A percentile compares a stretch with the other conserved stretches of the same genome.
These are phyloP conservation scores for Pachliopta kotzebuea DNA, from an alignment of 2,888 invertebrate species.

Conservation along the genomic window DNA sequence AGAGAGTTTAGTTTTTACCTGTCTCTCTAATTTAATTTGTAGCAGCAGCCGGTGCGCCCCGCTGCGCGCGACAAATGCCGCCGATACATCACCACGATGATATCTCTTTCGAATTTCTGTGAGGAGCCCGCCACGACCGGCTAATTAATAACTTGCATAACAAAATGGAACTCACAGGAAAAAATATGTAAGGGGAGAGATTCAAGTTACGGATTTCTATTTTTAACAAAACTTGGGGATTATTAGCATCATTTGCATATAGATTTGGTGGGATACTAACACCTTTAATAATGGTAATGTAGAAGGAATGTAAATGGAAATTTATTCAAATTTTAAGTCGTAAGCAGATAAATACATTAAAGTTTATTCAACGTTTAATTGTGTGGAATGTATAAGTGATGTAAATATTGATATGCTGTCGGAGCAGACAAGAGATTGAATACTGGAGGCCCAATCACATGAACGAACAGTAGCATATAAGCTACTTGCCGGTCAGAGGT, in stretches of 20 bases:
- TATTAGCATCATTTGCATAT: constrained; percentile 26
- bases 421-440: no score
- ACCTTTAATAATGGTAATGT: not conserved
- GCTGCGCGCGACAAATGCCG: constrained; percentile 73
- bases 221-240: constrained; percentile 17
- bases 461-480: no score
- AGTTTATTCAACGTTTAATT: no score
- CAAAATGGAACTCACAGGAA: constrained; percentile 47
- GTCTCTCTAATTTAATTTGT: constrained; percentile 77
- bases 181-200: constrained; percentile 47
- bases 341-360: no score
- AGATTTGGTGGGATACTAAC: not conserved
- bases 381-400: no score
- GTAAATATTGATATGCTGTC: no score
- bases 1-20: constrained; percentile 55
- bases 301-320: constrained; percentile 3
- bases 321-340: not conserved
- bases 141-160: constrained; percentile 65
- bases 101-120: constrained; percentile 77
- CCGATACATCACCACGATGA: constrained; percentile 77
- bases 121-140: constrained; percentile 59
- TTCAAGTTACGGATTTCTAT: constrained; percentile 38
- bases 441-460: no score
- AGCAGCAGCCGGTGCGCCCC: constrained; percentile 65
- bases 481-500: no score